Base-by-base conservation (phyloP, 1,140 invertebrate genomes). In the Drosophila lacertosa region DNA sequence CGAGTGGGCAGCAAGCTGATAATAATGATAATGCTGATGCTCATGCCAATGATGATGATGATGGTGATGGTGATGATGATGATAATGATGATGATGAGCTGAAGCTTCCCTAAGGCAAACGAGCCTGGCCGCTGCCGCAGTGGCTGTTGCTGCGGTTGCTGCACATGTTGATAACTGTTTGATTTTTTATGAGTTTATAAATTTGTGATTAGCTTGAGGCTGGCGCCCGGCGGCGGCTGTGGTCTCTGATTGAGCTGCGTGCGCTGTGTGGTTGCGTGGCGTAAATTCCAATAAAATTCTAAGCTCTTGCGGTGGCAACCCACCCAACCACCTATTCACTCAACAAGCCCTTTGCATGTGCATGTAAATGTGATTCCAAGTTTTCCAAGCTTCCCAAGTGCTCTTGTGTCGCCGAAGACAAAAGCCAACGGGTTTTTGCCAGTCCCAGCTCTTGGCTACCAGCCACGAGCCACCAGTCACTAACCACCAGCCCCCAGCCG, bases 111-210 rank as follows among this genome's bases (percentile, higher is more conserved):
- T 26, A 18, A 63, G 72, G 72, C 44, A 48, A 15, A 44, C 64
- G 44, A 29, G 18, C 39, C 45, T 33, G 40, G 13, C 47, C 35
- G 20, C 51, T 54, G 50, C 39, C 20, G 13, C 11, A 45, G 29
- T 4, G 29, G 10, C 15, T 51, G 45, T 18, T 24, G 20, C 33
- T 62, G 33, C 9, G 24, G 37, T 29, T 64, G 40, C 55, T 58
- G 71, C 80, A 78, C 79, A 88, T 82, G 88, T 88, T 86, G 82
- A 88, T 88, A 88, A 82, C 82, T 80, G 82, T 78, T 86, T 86
- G 82, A 88, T 88, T 86, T 86, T 86, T 88, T 86, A 86, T 88
- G 82, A 82, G 82, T 88, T 88, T 86, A 86, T 86, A 88, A 86
- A 86, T 88, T 86, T 86, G 74, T 82, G 82, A 86, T 86, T 86